Base-by-base conservation (phyloP, 2,888 invertebrate genomes). In the Habrosyne pyritoides region DNA sequence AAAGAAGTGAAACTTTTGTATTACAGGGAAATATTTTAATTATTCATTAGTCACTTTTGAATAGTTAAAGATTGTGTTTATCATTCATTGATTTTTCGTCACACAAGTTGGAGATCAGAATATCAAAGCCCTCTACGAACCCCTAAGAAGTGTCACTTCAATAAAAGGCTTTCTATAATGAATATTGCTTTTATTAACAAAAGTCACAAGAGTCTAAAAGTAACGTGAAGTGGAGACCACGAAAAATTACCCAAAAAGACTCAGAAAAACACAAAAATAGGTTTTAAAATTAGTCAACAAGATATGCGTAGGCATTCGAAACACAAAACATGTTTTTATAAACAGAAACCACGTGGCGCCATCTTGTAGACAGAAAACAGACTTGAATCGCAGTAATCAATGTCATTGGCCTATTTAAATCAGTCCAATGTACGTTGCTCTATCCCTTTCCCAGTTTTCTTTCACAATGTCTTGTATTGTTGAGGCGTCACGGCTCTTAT, bases 281-380 rank as follows among this genome's bases (percentile, higher is more conserved):
- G 42, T 14, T 33, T n/a, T 42, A 18, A 42, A 42, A 42, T 42
- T 33, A 33, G n/a, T 5, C 3, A 5, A n/a, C 33, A 33, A 33
- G 10, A 28, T 12, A 50, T 33, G 51, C 56, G 53, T 56, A 56
- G 24, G 21, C 30, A 53, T 55, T 53, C 47, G 12, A 26, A 49
- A 46, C 52, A 52, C 57, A 59, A 56, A 47, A 46, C 47, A 10
- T 63, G 60, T 67, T 67, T 67, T 67, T 56, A 60, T 63, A 67
- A 67, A 66, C 64, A 59, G 58, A 49, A 21, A 55, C 47, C 63
- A 59, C 62, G 62, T 63, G 62, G 59, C 54, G 64, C 64, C 65
- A 60, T 63, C 69, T 69, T 0, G 28, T 18, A 28, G 28, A 30
- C 0, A 28, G 24, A 21, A 12, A 10, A 30, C 26, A n/a, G 18